Base-by-base conservation (phyloP, 1,140 invertebrate genomes). In the Hyposmocoma kahamanoa region DNA sequence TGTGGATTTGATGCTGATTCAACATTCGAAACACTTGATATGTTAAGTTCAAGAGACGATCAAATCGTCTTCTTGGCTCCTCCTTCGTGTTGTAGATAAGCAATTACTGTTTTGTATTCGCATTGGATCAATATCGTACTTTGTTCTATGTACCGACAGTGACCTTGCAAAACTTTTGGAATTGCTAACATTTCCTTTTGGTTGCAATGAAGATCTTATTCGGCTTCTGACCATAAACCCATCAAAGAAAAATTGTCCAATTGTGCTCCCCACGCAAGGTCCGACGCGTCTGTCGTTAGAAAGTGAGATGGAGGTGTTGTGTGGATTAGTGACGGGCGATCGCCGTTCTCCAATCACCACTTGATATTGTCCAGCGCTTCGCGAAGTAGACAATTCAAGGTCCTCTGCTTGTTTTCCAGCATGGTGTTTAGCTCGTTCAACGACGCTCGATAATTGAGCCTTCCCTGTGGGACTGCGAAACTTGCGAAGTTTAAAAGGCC, bases 401-500 rank as follows among this genome's bases (percentile, higher is more conserved):
- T 38, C n/a, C 6, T 20, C 47, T 28, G 30, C 4, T 5, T 5
- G 9, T 11, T 10, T 0, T 46, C n/a, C 30, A 30, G 24, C 3
- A 46, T 9, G 3, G 43, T 21, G 21, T 43, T 42, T 24, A 42
- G 20, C 10, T 22, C 36, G 11, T 20, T 21, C 8, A 50, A 18
- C 11, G 28, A 42, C 32, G 4, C 8, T 26, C 56, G 42, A 32
- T 45, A 21, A 18, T 59, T 50, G 9, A 72, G 45, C 24, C 66
- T 61, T 84, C 88, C 45, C 84, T 86, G 45, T 81, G 66, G 70
- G 84, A 89, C 51, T 70, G 89, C 59, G 87, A 87, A 56, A 87
- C 88, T 61, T 73, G 87, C 86, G 56, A 86, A 87, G 4, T 88
- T 85, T 10, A 73, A 18, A 0, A 54, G 41, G 3, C 59, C 59